These are phyloP conservation scores for Odontocerum albicorne DNA, from an alignment of 2,888 invertebrate genomes.

Conservation along the genomic window DNA sequence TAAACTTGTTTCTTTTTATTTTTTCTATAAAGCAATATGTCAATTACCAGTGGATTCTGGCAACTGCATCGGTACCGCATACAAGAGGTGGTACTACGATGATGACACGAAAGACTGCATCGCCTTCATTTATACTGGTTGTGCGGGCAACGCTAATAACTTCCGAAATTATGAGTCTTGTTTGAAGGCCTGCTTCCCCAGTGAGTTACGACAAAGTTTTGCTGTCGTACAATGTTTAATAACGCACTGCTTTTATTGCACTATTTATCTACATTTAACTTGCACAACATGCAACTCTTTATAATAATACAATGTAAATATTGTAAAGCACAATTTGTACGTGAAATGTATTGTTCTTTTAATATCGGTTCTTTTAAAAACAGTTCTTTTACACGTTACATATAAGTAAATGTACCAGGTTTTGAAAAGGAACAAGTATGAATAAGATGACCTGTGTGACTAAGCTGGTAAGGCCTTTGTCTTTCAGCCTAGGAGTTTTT, in stretches of 20 bases:
- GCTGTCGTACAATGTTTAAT: too few relatives aligned
- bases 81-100: conserved; percentile 75
- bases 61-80: conserved; percentile 51
- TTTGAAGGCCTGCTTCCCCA: conserved; percentile 57
- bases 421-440: too few relatives aligned
- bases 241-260: conserved; percentile 37
- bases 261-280: not conserved
- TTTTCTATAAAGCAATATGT: conserved; percentile 63
- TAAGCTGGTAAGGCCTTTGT: too few relatives aligned
- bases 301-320: too few relatives aligned
- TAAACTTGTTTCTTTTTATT: too few relatives aligned
- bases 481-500: too few relatives aligned
- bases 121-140: conserved; percentile 83
- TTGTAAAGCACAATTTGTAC: conserved; percentile 31
- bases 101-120: conserved; percentile 68
- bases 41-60: conserved; percentile 64
- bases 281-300: not conserved
- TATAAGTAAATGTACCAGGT: too few relatives aligned
- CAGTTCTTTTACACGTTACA: too few relatives aligned
- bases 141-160: conserved; percentile 85
- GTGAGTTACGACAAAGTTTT: conserved; percentile 10
- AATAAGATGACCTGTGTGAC: too few relatives aligned
- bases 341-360: too few relatives aligned
- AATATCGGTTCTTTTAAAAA: too few relatives aligned
- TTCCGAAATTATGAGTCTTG: conserved; percentile 76